Percentiles rank a stretch among this genome's conserved stretches.
These are phyloP conservation scores for Oreotrochilus melanogaster DNA, from an alignment of 2,113 vertebrate species.

Conservation along the genomic window DNA sequence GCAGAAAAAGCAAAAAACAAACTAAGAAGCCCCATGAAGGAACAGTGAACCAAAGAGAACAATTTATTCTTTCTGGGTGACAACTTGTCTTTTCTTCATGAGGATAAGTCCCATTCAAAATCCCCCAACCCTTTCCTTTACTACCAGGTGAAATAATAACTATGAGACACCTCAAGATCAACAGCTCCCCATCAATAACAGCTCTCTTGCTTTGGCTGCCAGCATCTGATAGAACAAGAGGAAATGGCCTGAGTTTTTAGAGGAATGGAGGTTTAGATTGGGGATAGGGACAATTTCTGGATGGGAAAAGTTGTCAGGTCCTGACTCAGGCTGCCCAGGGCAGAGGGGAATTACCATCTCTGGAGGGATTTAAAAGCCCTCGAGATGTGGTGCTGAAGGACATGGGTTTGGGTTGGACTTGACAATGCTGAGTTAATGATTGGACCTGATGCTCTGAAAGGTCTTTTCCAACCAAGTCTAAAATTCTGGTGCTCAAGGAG, in stretches of 20 bases:
- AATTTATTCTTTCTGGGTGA: neutral
- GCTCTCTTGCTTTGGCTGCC: neutral
- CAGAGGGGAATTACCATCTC: too few relatives aligned
- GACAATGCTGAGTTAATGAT: too few relatives aligned
- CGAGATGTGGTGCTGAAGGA: too few relatives aligned
- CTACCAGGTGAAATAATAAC: neutral
- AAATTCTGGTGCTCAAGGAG: neutral
- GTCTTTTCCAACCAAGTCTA: too few relatives aligned
- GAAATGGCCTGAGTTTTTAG: too few relatives aligned
- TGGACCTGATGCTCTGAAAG: too few relatives aligned
- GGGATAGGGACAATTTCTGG: neutral
- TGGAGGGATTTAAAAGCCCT: too few relatives aligned
- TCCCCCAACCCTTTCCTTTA: neutral
- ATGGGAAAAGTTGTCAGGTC: too few relatives aligned
- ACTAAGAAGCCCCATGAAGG: neutral
- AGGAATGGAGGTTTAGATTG: too few relatives aligned
- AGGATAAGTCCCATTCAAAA: neutral
- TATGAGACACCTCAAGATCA: neutral
- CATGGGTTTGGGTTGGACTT: too few relatives aligned
- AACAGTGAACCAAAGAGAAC: neutral
- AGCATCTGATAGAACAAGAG: too few relatives aligned
- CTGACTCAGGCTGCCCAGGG: too few relatives aligned
- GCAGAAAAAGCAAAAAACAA: neutral
- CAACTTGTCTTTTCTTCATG: accelerated
- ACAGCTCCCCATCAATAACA: neutral